Evolutionary conservation across 2,113 vertebrate species (phyloP).

Genomic region (Esox niger): DNA sequence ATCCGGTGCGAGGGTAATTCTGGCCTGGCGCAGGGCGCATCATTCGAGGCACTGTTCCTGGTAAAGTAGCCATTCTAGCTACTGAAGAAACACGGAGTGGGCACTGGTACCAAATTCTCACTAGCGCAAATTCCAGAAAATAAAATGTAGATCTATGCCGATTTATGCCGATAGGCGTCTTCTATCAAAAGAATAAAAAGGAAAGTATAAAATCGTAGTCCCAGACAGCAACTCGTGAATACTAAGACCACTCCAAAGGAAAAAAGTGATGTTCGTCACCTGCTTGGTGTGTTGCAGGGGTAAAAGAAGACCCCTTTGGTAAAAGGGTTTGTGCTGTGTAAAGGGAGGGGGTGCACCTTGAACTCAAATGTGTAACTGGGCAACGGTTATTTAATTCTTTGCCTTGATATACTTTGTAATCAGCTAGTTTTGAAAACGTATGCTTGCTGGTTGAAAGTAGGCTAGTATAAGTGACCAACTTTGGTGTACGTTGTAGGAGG

Average conservation of each 20-base stretch:
- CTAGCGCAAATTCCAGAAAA: slow-evolving; percentile 59
- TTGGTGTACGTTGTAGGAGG: slow-evolving; percentile 75
- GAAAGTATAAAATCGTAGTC: slow-evolving; percentile 63
- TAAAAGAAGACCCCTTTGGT: slow-evolving; percentile 27
- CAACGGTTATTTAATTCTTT: slow-evolving; percentile 54
- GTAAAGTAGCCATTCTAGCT: slow-evolving; percentile 81
- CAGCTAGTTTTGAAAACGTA: slow-evolving; percentile 65
- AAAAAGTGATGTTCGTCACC: slow-evolving; percentile 39
- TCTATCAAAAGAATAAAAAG: slow-evolving; percentile 40
- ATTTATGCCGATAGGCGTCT: slow-evolving; percentile 13
- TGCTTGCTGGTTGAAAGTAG: slow-evolving; percentile 79
- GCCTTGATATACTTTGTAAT: slow-evolving; percentile 66
- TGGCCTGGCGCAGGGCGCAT: slow-evolving; percentile 94
- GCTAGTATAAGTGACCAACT: slow-evolving; percentile 80
- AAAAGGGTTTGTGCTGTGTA: slow-evolving; percentile 17
- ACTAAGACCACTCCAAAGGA: slow-evolving; percentile 50
- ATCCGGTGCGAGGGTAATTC: slow-evolving; percentile 94
- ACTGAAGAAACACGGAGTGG: slow-evolving; percentile 44
- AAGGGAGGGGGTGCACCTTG: slow-evolving; percentile 16
- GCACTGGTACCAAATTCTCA: slow-evolving; percentile 32
- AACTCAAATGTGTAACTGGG: slow-evolving; percentile 21
- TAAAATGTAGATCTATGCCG: slow-evolving; percentile 5
- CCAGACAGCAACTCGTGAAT: slow-evolving; percentile 59
- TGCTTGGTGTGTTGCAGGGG: slow-evolving; percentile 31
- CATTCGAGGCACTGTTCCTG: slow-evolving; percentile 92